These are phyloP conservation scores for Eupithecia pulchellata DNA, from an alignment of 2,888 invertebrate species.

Conservation along the genomic window DNA sequence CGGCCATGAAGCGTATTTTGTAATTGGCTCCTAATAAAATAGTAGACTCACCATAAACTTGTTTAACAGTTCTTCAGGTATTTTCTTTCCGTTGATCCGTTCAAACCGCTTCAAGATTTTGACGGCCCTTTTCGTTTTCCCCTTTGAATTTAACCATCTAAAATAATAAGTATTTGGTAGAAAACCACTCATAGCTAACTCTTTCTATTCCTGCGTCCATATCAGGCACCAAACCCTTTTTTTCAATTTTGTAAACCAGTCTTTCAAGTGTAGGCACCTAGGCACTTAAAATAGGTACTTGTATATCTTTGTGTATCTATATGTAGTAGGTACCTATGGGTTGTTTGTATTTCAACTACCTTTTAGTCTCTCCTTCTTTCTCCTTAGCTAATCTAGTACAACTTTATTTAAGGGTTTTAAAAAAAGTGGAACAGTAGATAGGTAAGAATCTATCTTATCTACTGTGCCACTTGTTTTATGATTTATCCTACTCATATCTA, in stretches of 20 bases:
- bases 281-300: no score
- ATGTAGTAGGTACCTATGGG: no score
- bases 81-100: constrained; percentile 61
- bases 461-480: no score
- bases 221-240: background rate
- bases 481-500: no score
- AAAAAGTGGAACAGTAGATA: no score
- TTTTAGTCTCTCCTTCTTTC: no score
- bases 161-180: constrained; percentile 19
- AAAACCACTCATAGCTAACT: background rate
- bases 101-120: constrained; percentile 63
- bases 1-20: background rate
- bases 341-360: no score
- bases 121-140: constrained; percentile 61
- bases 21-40: background rate
- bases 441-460: no score
- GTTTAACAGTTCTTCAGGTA: constrained; percentile 62
- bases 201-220: no score
- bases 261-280: background rate
- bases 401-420: no score
- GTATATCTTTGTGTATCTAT: no score
- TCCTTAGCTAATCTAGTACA: no score
- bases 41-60: constrained; percentile 63
- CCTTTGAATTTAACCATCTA: constrained; percentile 64
- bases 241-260: background rate